These are phyloP conservation scores for Euleptes europaea DNA, from an alignment of 2,113 vertebrate species.

Conservation along the genomic window DNA sequence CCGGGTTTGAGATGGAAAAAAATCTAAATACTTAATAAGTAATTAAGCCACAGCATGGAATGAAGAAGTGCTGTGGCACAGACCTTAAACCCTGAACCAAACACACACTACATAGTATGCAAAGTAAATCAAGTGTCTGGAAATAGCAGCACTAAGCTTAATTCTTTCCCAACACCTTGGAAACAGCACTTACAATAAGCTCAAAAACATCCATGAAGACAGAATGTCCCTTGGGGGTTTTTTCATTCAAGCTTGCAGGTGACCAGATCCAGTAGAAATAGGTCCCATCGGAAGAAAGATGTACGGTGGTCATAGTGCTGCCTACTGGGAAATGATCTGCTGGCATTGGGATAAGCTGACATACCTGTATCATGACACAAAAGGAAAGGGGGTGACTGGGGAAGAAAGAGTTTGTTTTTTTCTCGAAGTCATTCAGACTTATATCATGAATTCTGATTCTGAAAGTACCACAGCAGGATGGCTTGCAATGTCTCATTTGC, in stretches of 20 bases:
- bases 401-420: no score
- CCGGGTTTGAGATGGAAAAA: no score
- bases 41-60: background rate
- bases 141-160: background rate
- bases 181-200: conserved; percentile 80
- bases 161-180: background rate
- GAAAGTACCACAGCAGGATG: background rate
- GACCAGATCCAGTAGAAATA: conserved; percentile 99
- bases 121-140: background rate
- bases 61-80: background rate
- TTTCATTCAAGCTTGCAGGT: conserved; percentile 95
- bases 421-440: conserved; percentile 2
- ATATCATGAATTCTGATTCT: conserved; percentile 1
- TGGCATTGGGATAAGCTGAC: conserved; percentile 92
- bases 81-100: no score
- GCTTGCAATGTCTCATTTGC: background rate
- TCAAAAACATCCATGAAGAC: conserved; percentile 98
- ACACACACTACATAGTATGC: background rate
- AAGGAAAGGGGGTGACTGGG: background rate
- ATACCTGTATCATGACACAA: conserved; percentile 76
- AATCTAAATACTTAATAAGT: background rate
- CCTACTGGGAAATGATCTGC: conserved; percentile 92
- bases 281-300: conserved; percentile 95
- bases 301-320: conserved; percentile 94
- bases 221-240: conserved; percentile 97